phyloP scores from a whole-genome alignment of 2,113 vertebrate species.

The Forbesichthys agassizii region DNA sequence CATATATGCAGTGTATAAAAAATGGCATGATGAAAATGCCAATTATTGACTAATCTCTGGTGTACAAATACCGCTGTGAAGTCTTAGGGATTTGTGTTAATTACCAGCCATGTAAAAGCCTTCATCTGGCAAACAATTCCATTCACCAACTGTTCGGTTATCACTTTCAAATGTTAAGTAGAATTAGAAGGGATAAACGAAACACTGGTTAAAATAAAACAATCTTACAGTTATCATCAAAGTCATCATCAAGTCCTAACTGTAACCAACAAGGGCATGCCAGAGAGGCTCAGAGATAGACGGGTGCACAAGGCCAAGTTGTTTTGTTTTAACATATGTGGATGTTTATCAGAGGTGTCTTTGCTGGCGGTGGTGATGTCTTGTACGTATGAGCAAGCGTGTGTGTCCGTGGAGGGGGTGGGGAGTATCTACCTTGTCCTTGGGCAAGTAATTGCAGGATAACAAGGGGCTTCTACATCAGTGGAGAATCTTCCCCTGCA shows the following conservation, averaged over 20 bases:
- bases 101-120: too few species aligned
- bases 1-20: too few species aligned
- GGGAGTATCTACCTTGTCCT: slow-evolving; percentile 28
- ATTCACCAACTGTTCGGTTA: too few species aligned
- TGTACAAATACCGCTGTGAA: too few species aligned
- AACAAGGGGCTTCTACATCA: slow-evolving; percentile 57
- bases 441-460: slow-evolving; percentile 53
- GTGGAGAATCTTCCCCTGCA: slow-evolving; percentile 13
- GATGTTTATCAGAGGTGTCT: slow-evolving; percentile 27
- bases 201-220: too few species aligned
- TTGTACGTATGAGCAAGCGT: background rate
- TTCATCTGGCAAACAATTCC: too few species aligned
- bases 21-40: background rate
- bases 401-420: background rate
- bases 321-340: slow-evolving; percentile 40
- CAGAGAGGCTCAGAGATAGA: slow-evolving; percentile 22
- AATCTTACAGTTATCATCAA: background rate
- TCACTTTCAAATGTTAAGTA: too few species aligned
- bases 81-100: too few species aligned
- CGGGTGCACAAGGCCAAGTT: slow-evolving; percentile 28
- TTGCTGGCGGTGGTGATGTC: slow-evolving; percentile 36
- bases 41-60: background rate
- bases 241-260: background rate
- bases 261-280: background rate
- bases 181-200: too few species aligned